phyloP scores from a whole-genome alignment of 2,888 invertebrate species.

The Ecliptopera silaceata region DNA sequence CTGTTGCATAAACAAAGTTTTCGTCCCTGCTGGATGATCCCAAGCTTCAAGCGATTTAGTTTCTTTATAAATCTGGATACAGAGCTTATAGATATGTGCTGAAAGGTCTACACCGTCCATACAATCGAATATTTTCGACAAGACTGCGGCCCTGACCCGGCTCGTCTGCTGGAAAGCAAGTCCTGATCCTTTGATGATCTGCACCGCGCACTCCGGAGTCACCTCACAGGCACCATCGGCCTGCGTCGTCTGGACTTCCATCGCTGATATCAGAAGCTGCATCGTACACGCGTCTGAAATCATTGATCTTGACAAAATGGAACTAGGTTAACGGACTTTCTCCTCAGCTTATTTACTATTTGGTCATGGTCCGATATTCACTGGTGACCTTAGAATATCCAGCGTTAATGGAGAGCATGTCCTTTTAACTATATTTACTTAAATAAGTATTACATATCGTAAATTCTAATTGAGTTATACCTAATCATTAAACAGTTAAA shows the following conservation, averaged over 20 bases:
- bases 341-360: constrained; percentile 31
- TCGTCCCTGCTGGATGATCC: constrained; percentile 73
- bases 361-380: constrained; percentile 16
- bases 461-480: too few species aligned
- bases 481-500: too few species aligned
- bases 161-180: constrained; percentile 74
- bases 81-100: constrained; percentile 73
- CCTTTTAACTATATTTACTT: not conserved
- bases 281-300: constrained; percentile 75
- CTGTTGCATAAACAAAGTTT: constrained; percentile 75
- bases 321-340: constrained; percentile 46
- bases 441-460: too few species aligned
- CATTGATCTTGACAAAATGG: constrained; percentile 28
- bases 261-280: constrained; percentile 74
- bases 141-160: constrained; percentile 59
- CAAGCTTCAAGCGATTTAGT: constrained; percentile 74
- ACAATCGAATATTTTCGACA: constrained; percentile 70
- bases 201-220: constrained; percentile 65
- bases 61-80: constrained; percentile 76
- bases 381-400: constrained; percentile 17
- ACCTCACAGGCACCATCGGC: constrained; percentile 67
- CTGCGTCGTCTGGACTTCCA: constrained; percentile 71
- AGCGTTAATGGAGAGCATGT: constrained; percentile 2
- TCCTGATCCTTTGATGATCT: constrained; percentile 69
- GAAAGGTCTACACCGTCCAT: constrained; percentile 66